Conservation (phyloP, 2,888 invertebrate species). For the Cabera pusaria region DNA sequence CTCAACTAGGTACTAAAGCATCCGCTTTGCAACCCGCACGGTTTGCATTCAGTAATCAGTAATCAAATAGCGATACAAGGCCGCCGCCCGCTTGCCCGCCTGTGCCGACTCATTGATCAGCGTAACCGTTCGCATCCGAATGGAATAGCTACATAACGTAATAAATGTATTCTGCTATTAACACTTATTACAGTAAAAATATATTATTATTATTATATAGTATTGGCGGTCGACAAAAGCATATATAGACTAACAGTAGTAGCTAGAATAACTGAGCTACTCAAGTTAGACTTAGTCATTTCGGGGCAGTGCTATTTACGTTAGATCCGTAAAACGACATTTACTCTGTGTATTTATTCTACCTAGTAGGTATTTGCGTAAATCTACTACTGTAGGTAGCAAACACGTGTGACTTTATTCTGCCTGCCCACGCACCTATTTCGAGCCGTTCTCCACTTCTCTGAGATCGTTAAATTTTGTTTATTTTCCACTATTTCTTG, state of each 20-base stretch:
- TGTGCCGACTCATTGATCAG: slow-evolving; percentile 66
- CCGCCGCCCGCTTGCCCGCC: slow-evolving; percentile 47
- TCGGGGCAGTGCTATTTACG: slow-evolving; percentile 11
- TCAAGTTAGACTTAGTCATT: no score
- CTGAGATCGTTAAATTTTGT: slow-evolving; percentile 19
- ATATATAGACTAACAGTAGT: no score
- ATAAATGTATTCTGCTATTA: no score
- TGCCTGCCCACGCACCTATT: slow-evolving; percentile 46
- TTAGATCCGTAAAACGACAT: slow-evolving; percentile 9
- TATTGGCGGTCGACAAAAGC: no score
- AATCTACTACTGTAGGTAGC: slow-evolving; percentile 33
- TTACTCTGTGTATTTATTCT: slow-evolving; percentile 18
- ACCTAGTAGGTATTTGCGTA: slow-evolving; percentile 33
- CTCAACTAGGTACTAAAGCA: no score
- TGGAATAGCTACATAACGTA: slow-evolving; percentile 45
- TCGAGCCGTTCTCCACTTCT: slow-evolving; percentile 29
- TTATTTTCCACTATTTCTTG: slow-evolving; percentile 12
- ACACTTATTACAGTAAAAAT: no score
- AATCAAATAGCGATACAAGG: slow-evolving; percentile 50
- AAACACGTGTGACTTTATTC: slow-evolving; percentile 40
- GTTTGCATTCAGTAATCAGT: slow-evolving; percentile 62
- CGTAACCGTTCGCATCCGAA: slow-evolving; percentile 67
- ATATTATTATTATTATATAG: no score
- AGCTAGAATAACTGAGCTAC: no score
- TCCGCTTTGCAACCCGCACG: slow-evolving; percentile 67